Percentiles rank a stretch among this genome's conserved stretches.
These are phyloP conservation scores for Hydrophis major DNA, from an alignment of 2,797 vertebrate genomes.

Conservation along the genomic window DNA sequence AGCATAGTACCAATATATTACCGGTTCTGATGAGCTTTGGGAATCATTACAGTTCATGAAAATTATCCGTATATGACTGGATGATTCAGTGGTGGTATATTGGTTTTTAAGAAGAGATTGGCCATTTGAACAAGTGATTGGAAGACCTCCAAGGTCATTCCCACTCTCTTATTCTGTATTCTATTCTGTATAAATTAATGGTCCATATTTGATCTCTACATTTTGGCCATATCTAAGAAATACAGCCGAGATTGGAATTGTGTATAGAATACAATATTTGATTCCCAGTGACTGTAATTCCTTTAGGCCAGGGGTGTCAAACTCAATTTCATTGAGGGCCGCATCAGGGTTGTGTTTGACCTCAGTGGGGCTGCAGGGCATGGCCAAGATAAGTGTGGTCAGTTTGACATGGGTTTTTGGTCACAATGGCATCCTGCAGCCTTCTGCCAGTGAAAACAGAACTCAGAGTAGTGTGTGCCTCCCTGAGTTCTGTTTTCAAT, in stretches of 20 bases:
- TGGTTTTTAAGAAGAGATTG: neutral
- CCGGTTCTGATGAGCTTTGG: neutral
- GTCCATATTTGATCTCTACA: neutral
- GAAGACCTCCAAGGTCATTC: neutral
- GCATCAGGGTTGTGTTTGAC: no score
- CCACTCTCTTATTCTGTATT: neutral
- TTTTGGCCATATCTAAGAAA: neutral
- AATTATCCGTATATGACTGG: neutral
- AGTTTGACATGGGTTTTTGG: no score
- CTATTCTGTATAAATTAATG: neutral
- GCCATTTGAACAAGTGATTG: neutral
- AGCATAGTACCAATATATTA: neutral
- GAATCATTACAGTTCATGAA: neutral
- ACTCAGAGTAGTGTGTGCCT: no score
- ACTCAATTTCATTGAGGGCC: no score
- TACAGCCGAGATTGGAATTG: neutral
- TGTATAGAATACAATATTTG: neutral
- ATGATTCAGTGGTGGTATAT: neutral
- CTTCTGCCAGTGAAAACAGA: no score
- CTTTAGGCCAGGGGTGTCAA: neutral
- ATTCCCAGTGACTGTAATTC: neutral
- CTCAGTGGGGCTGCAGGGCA: no score
- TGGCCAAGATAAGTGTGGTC: no score
- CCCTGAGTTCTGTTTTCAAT: no score
- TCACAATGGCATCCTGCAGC: no score